phyloP scores from a whole-genome alignment of 1,140 invertebrate species.

The Akabosia matsudoensis region DNA sequence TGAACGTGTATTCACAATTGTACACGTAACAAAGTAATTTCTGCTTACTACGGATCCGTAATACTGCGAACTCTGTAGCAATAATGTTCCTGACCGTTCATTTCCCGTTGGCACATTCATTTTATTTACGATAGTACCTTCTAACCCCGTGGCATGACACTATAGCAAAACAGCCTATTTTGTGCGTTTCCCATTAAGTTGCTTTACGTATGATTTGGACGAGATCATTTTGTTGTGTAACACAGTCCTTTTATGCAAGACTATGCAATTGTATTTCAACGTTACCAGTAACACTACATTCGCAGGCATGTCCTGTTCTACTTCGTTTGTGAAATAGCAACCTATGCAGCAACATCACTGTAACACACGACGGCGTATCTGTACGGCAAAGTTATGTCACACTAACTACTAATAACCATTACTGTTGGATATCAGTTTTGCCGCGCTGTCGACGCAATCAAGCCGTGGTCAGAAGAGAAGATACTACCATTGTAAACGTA shows the following conservation, averaged over 20 bases:
- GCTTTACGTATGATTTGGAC: neutral
- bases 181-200: neutral
- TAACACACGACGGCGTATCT: neutral
- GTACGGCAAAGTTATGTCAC: too few species aligned
- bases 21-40: neutral
- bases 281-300: slow-evolving; percentile 2
- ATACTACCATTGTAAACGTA: too few species aligned
- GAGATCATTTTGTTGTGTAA: neutral
- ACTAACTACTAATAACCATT: too few species aligned
- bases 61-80: neutral
- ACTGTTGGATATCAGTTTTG: too few species aligned
- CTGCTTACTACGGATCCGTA: neutral
- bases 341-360: neutral
- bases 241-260: slow-evolving; percentile 15
- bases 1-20: too few species aligned
- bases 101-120: too few species aligned
- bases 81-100: neutral
- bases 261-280: neutral
- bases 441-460: too few species aligned
- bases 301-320: slow-evolving; percentile 13
- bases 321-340: neutral
- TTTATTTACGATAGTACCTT: too few species aligned
- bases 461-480: too few species aligned
- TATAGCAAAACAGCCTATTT: too few species aligned
- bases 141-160: too few species aligned